Percentiles rank a stretch among this genome's conserved stretches.
phyloP scores from a whole-genome alignment of 2,113 vertebrate genomes.

The Romanogobio albipinnatus region DNA sequence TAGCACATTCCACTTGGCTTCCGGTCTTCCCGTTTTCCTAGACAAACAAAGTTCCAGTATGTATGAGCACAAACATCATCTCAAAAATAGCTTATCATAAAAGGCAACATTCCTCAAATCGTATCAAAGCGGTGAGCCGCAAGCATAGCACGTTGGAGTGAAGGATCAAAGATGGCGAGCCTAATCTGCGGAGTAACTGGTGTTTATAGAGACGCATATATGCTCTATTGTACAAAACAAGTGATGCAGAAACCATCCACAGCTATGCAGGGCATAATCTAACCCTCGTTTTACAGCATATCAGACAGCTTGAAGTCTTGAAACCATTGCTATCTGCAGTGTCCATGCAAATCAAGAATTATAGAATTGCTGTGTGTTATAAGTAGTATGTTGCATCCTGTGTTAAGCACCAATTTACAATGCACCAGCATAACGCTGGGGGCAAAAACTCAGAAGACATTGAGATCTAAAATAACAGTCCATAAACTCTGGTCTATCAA shows the following conservation, averaged over 20 bases:
- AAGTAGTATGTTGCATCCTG: background rate
- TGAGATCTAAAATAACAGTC: conserved; percentile 4
- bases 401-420: conserved; percentile 1
- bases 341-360: background rate
- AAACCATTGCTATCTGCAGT: background rate
- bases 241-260: conserved; percentile 20
- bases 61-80: background rate
- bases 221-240: conserved; percentile 6
- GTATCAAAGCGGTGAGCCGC: background rate
- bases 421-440: background rate
- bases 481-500: conserved; percentile 47
- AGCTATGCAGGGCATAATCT: conserved; percentile 5
- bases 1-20: conserved; percentile 22
- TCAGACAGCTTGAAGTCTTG: background rate
- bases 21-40: conserved; percentile 13
- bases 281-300: background rate
- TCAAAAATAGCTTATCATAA: background rate
- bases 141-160: background rate
- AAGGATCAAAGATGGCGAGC: background rate
- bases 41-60: background rate
- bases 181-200: conserved; percentile 8
- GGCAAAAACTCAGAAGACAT: background rate
- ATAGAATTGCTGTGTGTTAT: background rate
- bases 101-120: background rate
- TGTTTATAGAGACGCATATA: conserved; percentile 8